Conservation (phyloP, 1,140 invertebrate genomes). For the Drosophila oshimai region DNA sequence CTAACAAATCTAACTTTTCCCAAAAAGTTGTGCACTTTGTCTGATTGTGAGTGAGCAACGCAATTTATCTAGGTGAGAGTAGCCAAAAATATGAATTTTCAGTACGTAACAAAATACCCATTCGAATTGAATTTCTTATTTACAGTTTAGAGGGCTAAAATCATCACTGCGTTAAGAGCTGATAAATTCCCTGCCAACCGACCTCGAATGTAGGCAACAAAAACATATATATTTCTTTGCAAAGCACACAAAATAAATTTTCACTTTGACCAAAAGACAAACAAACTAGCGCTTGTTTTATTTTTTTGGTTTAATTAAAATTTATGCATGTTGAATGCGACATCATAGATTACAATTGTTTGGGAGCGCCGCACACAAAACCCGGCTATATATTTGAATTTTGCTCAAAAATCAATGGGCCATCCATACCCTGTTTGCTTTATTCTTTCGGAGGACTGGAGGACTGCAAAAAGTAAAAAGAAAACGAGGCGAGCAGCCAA, state of each 20-base stretch:
- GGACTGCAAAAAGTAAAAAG: slow-evolving; percentile 12
- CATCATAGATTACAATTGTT: slow-evolving; percentile 59
- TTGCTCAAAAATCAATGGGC: slow-evolving; percentile 47
- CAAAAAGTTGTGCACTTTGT: slow-evolving; percentile 13
- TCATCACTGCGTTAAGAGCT: slow-evolving; percentile 26
- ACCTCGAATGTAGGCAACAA: slow-evolving; percentile 9
- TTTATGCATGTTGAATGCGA: slow-evolving; percentile 65
- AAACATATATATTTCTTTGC: slow-evolving; percentile 8
- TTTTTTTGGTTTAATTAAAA: slow-evolving; percentile 68
- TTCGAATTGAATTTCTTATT: background rate
- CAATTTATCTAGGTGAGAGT: background rate
- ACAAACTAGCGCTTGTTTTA: slow-evolving; percentile 10
- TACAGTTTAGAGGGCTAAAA: background rate
- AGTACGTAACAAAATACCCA: background rate
- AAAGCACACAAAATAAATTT: slow-evolving; percentile 41
- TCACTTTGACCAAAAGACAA: slow-evolving; percentile 27
- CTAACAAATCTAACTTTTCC: slow-evolving; percentile 42
- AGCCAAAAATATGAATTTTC: background rate
- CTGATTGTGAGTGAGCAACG: background rate
- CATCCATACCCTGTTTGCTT: slow-evolving; percentile 31
- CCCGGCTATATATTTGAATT: slow-evolving; percentile 15
- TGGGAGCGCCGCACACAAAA: background rate
- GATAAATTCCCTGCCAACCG: slow-evolving; percentile 16
- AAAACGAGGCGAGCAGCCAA: slow-evolving; percentile 44
- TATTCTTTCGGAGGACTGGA: slow-evolving; percentile 7